Evolutionary conservation across 1,140 invertebrate species (phyloP).

Genomic region (Gonioctena quinquepunctata): DNA sequence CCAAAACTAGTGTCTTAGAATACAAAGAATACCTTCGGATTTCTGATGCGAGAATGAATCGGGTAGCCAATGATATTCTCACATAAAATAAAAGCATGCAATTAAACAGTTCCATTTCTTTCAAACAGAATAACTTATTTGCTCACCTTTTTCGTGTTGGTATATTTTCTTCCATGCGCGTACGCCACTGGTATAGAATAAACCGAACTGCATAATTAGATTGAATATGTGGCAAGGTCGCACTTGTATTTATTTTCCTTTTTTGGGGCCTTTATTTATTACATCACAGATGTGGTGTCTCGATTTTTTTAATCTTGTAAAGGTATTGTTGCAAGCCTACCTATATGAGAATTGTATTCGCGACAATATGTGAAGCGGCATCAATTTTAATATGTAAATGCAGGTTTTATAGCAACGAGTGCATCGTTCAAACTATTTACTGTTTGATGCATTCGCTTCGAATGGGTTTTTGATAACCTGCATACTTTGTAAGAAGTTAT

Average conservation of each 20-base stretch:
- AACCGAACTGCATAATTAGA: slow-evolving; percentile 8
- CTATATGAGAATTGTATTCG: background rate
- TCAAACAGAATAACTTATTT: no score
- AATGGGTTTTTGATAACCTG: no score
- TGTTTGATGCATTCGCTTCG: no score
- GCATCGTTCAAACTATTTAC: no score
- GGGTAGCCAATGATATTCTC: background rate
- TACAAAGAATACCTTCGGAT: background rate
- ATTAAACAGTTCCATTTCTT: background rate
- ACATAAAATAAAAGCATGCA: background rate
- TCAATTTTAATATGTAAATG: no score
- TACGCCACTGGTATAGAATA: background rate
- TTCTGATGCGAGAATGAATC: no score
- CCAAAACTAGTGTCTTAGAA: background rate
- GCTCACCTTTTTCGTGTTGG: no score
- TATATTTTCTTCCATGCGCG: background rate
- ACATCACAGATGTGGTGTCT: slow-evolving; percentile 4
- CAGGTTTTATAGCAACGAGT: no score
- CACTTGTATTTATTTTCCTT: slow-evolving; percentile 8
- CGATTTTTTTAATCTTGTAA: slow-evolving; percentile 5
- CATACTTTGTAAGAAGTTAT: no score
- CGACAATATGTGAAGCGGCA: background rate
- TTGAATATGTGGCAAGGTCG: slow-evolving; percentile 11
- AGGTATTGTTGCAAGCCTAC: background rate
- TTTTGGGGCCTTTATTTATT: slow-evolving; percentile 5